Percentiles rank a stretch among this genome's conserved stretches.
Conservation (phyloP, 2,888 invertebrate species). For the Deladenus siricidicola region DNA sequence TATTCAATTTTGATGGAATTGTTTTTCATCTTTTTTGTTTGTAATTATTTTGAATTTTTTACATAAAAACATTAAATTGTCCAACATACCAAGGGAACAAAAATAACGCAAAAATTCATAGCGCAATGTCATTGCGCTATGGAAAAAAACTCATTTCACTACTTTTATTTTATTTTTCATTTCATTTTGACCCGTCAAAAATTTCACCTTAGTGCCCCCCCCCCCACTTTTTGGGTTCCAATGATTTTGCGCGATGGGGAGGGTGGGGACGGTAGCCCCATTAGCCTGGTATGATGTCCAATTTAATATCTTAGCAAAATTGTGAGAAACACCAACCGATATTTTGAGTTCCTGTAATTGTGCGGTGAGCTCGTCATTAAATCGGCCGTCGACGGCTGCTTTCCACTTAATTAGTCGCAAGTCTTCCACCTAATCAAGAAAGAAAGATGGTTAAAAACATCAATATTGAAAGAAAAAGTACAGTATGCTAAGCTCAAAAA, state of each 20-base stretch:
- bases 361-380: background rate
- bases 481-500: no score
- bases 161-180: background rate
- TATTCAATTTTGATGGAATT: background rate
- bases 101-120: no score
- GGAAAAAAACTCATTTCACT: background rate
- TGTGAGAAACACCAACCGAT: background rate
- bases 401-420: constrained; percentile 16
- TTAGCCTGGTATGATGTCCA: no score
- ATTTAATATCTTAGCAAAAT: no score
- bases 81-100: no score
- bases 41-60: background rate
- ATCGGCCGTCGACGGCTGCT: background rate
- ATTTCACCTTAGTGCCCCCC: background rate
- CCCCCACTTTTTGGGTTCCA: background rate
- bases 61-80: no score
- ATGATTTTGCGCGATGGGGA: no score
- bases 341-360: background rate
- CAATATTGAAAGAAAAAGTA: no score
- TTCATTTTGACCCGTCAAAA: background rate
- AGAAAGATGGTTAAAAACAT: background rate
- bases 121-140: background rate
- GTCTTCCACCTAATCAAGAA: constrained; percentile 15
- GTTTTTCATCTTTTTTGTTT: background rate
- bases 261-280: no score